Percentiles rank a stretch among this genome's conserved stretches.
These are phyloP conservation scores for Araneus ventricosus DNA, from an alignment of 1,140 invertebrate species.

Conservation along the genomic window DNA sequence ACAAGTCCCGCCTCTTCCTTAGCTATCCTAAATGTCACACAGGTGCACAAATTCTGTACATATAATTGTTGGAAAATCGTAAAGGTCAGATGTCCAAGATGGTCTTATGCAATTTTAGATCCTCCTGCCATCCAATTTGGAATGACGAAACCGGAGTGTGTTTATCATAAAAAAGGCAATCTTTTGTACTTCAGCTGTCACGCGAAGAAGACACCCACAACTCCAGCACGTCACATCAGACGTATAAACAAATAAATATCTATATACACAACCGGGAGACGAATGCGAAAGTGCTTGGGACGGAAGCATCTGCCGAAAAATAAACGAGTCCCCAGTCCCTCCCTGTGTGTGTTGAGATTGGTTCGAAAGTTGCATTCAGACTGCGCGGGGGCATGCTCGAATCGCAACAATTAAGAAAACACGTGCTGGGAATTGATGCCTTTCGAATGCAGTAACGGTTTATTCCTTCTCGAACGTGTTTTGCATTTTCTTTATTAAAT, in stretches of 20 bases:
- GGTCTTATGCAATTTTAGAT: conserved; percentile 23
- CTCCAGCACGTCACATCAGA: conserved; percentile 49
- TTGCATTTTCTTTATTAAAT: neutral
- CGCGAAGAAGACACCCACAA: conserved; percentile 54
- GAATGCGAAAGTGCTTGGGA: conserved; percentile 27
- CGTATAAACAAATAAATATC: conserved; percentile 62
- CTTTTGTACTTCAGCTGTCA: conserved; percentile 12
- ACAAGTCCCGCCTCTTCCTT: neutral
- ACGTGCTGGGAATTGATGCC: neutral
- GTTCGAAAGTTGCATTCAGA: neutral
- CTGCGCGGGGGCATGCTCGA: neutral
- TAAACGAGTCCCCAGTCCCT: conserved; percentile 5
- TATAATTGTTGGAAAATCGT: conserved; percentile 1
- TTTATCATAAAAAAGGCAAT: conserved; percentile 30
- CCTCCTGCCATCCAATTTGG: conserved; percentile 25
- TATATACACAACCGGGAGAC: neutral
- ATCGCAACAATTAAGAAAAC: neutral
- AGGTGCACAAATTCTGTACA: conserved; percentile 12
- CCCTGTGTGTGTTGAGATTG: neutral
- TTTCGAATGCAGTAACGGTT: conserved; percentile 17
- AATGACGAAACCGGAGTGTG: conserved; percentile 23
- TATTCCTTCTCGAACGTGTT: neutral
- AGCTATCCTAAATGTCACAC: conserved; percentile 24
- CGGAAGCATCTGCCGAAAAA: conserved; percentile 44
- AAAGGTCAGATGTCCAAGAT: conserved; percentile 3